Evolutionary conservation across 2,113 vertebrate genomes (phyloP), one percentile per base, ranked within the genome.

Genomic region (Grammomys dolichurus): DNA sequence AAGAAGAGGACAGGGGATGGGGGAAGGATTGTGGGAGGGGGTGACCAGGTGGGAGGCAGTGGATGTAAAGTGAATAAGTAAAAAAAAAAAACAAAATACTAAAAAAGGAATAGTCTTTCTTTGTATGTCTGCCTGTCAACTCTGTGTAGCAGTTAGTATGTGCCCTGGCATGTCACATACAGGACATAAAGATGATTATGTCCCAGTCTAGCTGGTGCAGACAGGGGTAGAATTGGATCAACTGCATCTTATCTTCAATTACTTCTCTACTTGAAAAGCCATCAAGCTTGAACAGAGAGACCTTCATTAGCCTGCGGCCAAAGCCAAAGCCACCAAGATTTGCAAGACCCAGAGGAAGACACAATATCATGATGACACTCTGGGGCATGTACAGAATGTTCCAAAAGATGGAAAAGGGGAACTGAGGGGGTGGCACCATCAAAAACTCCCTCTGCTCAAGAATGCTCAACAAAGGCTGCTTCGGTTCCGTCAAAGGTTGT

Each of bases 41-140:
- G 51, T 51, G 51, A 51, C 51, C 51, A 51, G 51, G 51, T 51
- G 51, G 51, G 51, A 10, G 51, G 9, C 51, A 11, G 51, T 51
- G 51, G 51, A 51, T 51, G 51, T 11, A 51, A 51, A 51, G 10
- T 51, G 51, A 51, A 51, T 51, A 11, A 51, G 51, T 51, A 51
- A 51, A 51, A 51, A 51, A 12, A 51, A 12, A 11, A 51, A 51
- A 51, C 11, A 11, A 51, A 51, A 51, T 51, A 51, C 51, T 51
- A 51, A 51, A 73, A 87, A 51, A 96, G 51, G 84, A 89, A 72
- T n/a, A 60, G 26, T 31, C 43, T 63, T 88, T 48, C 46, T 85
- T 73, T 73, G 36, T 58, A 13, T 93, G 24, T 31, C 14, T 1
- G 1, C 58, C 36, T 72, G 12, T 85, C 70, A 46, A n/a, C 4